phyloP scores from a whole-genome alignment of 2,888 invertebrate genomes.

The Glyphotaelius pellucidus region DNA sequence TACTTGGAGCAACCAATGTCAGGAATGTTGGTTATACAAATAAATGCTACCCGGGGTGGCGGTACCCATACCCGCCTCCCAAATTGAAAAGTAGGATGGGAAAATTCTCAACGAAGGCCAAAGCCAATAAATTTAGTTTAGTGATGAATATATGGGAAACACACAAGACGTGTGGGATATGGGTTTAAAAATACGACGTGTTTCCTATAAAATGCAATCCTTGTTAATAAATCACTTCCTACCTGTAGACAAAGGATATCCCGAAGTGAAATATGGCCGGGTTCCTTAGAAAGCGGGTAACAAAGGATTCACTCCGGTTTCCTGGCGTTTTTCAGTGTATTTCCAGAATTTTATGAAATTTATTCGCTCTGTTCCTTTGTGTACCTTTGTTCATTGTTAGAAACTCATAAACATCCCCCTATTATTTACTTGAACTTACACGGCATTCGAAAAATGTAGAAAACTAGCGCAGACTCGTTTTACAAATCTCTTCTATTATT shows the following conservation, averaged over 20 bases:
- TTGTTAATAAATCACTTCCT: slow-evolving; percentile 15
- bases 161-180: neutral
- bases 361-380: neutral
- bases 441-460: neutral
- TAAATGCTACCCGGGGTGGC: too few species aligned
- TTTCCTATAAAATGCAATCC: slow-evolving; percentile 27
- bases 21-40: too few species aligned
- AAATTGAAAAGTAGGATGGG: neutral
- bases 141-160: neutral
- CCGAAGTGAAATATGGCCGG: neutral
- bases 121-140: neutral
- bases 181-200: neutral
- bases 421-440: neutral
- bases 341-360: neutral
- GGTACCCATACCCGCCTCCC: too few species aligned
- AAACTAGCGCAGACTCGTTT: too few species aligned
- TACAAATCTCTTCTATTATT: too few species aligned
- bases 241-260: slow-evolving; percentile 16
- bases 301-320: neutral
- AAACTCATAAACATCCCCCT: neutral
- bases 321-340: neutral
- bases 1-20: too few species aligned
- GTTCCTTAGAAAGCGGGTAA: neutral
- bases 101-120: neutral
- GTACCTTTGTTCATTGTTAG: neutral